Evolutionary conservation across 2,797 vertebrate genomes (phyloP).

Genomic region (Iguana delicatissima): DNA sequence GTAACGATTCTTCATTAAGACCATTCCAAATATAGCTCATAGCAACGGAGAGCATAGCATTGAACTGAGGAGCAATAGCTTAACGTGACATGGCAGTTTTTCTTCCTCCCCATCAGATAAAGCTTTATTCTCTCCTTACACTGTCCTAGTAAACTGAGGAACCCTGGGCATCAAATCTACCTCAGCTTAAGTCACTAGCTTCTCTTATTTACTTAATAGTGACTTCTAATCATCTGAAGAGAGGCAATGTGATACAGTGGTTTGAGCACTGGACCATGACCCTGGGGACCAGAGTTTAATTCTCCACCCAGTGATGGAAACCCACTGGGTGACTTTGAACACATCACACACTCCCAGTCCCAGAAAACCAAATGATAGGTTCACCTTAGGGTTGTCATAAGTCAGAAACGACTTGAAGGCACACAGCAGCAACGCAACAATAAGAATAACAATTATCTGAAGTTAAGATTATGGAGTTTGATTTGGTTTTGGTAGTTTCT

Average conservation of each 20-base stretch:
- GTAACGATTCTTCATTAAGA: constrained; percentile 35
- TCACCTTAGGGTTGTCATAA: no score
- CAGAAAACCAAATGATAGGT: no score
- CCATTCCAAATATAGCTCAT: not conserved
- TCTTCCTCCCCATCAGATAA: not conserved
- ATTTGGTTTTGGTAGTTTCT: not conserved
- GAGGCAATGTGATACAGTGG: no score
- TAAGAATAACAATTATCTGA: not conserved
- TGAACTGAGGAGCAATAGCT: constrained; percentile 7
- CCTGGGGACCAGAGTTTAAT: no score
- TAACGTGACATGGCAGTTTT: not conserved
- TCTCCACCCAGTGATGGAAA: no score
- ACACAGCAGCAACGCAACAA: no score
- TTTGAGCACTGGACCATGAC: no score
- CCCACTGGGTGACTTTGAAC: no score
- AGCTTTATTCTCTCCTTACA: not conserved
- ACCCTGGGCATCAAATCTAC: constrained; percentile 24
- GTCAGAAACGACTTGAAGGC: no score
- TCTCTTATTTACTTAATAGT: constrained; percentile 56
- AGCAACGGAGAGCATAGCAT: constrained; percentile 10
- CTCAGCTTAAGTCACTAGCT: not conserved
- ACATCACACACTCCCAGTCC: no score
- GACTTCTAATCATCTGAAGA: not conserved
- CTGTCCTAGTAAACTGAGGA: constrained; percentile 44
- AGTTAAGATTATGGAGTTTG: not conserved